These are phyloP conservation scores for Candoia aspera DNA, from an alignment of 2,113 vertebrate genomes.

Conservation along the genomic window DNA sequence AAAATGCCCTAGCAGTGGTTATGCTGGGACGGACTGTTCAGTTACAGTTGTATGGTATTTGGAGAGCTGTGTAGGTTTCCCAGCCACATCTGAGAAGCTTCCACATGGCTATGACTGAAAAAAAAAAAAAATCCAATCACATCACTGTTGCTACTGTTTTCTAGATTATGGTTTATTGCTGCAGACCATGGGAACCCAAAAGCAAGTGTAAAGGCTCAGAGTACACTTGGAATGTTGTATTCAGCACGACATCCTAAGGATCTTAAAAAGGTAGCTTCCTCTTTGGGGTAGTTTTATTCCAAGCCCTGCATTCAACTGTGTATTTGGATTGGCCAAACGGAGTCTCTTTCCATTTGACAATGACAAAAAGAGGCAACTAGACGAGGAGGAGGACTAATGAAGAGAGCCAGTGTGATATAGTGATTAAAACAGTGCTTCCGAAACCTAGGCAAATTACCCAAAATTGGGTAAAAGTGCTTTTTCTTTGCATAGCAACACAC, in stretches of 20 bases:
- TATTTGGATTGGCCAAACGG: not conserved
- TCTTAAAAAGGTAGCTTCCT: slow-evolving; percentile 74
- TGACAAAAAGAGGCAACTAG: not conserved
- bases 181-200: slow-evolving; percentile 80
- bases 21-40: not conserved
- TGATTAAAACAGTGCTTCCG: not conserved
- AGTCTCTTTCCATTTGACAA: not conserved
- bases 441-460: too few species aligned
- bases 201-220: slow-evolving; percentile 80
- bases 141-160: slow-evolving; percentile 21
- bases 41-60: not conserved
- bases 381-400: not conserved
- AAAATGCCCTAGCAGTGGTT: not conserved
- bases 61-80: not conserved
- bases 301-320: not conserved
- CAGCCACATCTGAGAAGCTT: not conserved
- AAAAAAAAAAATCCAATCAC: not conserved
- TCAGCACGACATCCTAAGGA: slow-evolving; percentile 70
- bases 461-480: too few species aligned
- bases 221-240: slow-evolving; percentile 79
- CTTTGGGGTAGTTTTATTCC: not conserved
- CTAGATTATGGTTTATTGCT: slow-evolving; percentile 78
- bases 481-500: too few species aligned
- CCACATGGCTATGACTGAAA: not conserved
- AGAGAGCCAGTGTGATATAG: not conserved